Conservation (phyloP, 53 echinoderm and acorn worm species). For the Holothuria scabra region DNA sequence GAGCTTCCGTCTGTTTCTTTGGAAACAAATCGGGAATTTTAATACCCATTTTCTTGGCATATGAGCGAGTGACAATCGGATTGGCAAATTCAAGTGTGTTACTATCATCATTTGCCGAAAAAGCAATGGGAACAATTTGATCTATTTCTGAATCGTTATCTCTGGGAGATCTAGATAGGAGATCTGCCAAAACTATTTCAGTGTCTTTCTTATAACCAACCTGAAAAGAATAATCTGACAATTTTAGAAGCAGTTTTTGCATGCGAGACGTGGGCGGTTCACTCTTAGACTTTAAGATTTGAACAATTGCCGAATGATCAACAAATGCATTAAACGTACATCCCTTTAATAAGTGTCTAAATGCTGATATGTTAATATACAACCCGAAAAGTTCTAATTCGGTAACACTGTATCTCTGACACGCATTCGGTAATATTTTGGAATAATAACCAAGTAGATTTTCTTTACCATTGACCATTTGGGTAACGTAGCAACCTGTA, state of each 20-base stretch:
- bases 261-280: conserved; percentile 8
- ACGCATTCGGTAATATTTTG: conserved; percentile 50
- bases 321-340: conserved; percentile 30
- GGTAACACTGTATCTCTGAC: conserved; percentile 44
- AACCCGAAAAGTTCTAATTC: conserved; percentile 52
- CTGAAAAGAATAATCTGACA: too few relatives aligned
- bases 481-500: conserved; percentile 52
- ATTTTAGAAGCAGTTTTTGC: too few relatives aligned
- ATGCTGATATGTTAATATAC: conserved; percentile 39
- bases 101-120: background rate
- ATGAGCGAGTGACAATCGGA: conserved; percentile 2
- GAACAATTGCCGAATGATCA: conserved; percentile 30
- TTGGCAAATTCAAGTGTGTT: background rate
- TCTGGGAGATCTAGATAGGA: conserved; percentile 1
- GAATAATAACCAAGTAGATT: conserved; percentile 57
- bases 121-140: too few relatives aligned
- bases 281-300: conserved; percentile 51
- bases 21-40: background rate
- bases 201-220: too few relatives aligned
- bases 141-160: too few relatives aligned
- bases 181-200: too few relatives aligned
- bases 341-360: conserved; percentile 35
- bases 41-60: conserved; percentile 15
- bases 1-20: background rate
- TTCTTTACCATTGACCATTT: conserved; percentile 43